phyloP scores from a whole-genome alignment of 2,888 invertebrate species.

The Liodrosophila aerea region DNA sequence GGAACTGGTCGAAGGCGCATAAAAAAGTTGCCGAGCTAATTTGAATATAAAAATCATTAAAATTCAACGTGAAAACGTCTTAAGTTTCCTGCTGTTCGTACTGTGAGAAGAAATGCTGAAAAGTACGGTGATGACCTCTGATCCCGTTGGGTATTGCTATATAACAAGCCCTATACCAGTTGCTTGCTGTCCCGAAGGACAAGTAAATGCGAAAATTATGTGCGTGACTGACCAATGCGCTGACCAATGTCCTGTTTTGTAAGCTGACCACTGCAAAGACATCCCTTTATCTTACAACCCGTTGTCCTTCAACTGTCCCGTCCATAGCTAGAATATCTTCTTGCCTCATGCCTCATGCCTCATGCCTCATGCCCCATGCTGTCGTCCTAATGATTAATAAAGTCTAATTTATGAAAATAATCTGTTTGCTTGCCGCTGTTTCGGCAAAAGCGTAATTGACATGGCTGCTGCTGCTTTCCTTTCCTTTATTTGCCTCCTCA shows the following conservation, averaged over 20 bases:
- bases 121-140: constrained; percentile 81
- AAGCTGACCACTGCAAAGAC: constrained; percentile 52
- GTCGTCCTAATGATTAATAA: constrained; percentile 80
- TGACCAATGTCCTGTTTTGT: constrained; percentile 76
- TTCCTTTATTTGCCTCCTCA: constrained; percentile 23
- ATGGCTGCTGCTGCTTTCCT: constrained; percentile 24
- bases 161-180: constrained; percentile 26
- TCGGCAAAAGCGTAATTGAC: constrained; percentile 31
- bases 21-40: constrained; percentile 63
- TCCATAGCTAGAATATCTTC: constrained; percentile 22
- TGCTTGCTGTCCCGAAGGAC: constrained; percentile 26
- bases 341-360: constrained; percentile 19
- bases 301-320: constrained; percentile 73
- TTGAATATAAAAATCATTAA: constrained; percentile 79
- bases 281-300: constrained; percentile 56
- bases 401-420: constrained; percentile 80
- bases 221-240: constrained; percentile 81
- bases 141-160: constrained; percentile 57
- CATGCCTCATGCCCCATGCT: no score
- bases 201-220: constrained; percentile 63
- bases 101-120: constrained; percentile 79
- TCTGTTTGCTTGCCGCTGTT: constrained; percentile 66
- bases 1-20: constrained; percentile 47
- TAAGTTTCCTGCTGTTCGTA: constrained; percentile 70
- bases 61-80: constrained; percentile 75